Percentiles rank a stretch among this genome's conserved stretches.
These are phyloP conservation scores for Metopia argyrocephala DNA, from an alignment of 2,888 invertebrate genomes.

Conservation along the genomic window DNA sequence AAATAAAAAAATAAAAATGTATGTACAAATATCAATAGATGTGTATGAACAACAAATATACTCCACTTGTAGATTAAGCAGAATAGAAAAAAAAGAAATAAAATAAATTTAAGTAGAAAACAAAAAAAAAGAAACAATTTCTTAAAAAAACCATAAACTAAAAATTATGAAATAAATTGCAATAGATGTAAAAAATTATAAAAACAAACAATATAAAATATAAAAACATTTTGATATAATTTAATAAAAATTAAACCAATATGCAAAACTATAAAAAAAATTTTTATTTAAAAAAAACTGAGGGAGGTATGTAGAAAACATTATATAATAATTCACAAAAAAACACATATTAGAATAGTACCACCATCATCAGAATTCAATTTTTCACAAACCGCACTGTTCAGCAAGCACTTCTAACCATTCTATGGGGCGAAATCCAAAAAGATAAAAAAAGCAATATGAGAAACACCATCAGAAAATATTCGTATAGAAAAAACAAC, in stretches of 20 bases:
- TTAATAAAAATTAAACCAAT: constrained; percentile 59
- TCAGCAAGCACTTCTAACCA: constrained; percentile 64
- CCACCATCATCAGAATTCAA: constrained; percentile 20
- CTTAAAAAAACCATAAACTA: constrained; percentile 10
- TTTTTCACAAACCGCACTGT: constrained; percentile 67
- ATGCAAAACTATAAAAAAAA: not conserved
- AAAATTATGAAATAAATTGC: constrained; percentile 4
- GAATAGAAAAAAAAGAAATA: not conserved
- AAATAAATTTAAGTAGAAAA: constrained; percentile 30
- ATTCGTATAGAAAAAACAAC: not conserved
- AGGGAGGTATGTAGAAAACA: too few species aligned
- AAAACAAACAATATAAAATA: not conserved
- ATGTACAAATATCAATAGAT: constrained; percentile 41
- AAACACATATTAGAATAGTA: not conserved
- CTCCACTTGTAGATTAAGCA: not conserved
- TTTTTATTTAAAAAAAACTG: not conserved
- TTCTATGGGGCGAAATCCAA: constrained; percentile 50
- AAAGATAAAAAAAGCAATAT: constrained; percentile 18
- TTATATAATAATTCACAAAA: too few species aligned
- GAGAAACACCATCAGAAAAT: constrained; percentile 25
- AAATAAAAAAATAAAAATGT: constrained; percentile 23
- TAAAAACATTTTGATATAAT: constrained; percentile 63
- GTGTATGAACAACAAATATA: constrained; percentile 5
- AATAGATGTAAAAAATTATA: not conserved
- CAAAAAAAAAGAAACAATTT: constrained; percentile 22